Conservation (phyloP, 2,797 vertebrate genomes). For the Bovichtus diacanthus region DNA sequence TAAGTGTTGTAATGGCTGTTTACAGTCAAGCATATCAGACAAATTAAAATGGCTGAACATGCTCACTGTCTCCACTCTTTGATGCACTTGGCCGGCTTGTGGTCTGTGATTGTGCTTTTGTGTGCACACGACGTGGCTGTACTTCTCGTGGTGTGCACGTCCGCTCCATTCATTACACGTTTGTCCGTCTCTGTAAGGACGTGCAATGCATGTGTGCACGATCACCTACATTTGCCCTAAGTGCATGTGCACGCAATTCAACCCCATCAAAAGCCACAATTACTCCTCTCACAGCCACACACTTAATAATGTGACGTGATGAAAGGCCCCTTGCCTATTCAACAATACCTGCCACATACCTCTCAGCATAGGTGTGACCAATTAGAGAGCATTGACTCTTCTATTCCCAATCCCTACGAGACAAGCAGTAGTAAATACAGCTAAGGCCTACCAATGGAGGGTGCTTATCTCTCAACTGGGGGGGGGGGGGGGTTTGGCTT, state of each 20-base stretch:
- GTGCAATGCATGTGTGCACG: background rate
- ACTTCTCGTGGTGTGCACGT: too few relatives aligned
- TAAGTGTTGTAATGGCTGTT: background rate
- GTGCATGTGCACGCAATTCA: background rate
- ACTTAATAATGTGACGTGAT: conserved; percentile 53
- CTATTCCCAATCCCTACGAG: conserved; percentile 60
- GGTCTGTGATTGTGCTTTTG: background rate
- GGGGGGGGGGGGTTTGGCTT: conserved; percentile 4
- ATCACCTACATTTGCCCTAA: background rate
- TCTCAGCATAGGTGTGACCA: conserved; percentile 65
- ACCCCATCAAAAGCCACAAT: conserved; percentile 18
- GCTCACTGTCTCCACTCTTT: too few relatives aligned
- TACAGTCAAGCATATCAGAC: background rate
- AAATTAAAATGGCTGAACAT: background rate
- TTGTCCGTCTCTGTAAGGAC: background rate
- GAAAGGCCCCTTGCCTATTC: conserved; percentile 49
- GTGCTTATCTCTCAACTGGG: conserved; percentile 61
- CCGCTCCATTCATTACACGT: background rate
- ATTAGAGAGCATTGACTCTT: conserved; percentile 68
- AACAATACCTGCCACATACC: conserved; percentile 53
- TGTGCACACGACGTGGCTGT: background rate
- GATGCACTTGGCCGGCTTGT: background rate
- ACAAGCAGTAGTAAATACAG: conserved; percentile 56
- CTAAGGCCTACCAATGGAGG: conserved; percentile 28
- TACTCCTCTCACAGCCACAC: background rate